Conservation (phyloP, 2,113 vertebrate genomes). For the Eonycteris spelaea region DNA sequence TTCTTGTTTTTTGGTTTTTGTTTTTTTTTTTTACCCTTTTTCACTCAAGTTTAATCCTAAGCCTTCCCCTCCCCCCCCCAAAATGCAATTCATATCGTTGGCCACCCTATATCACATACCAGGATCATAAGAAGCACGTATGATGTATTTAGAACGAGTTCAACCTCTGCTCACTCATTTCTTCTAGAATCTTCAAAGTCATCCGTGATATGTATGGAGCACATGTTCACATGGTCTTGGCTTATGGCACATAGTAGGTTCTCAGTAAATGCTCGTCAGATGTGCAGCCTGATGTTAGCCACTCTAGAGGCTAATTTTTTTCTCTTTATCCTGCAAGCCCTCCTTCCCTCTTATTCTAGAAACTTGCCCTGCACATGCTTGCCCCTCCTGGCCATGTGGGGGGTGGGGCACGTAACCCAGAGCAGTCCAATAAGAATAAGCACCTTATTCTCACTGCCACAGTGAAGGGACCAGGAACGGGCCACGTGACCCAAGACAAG, state of each 20-base stretch:
- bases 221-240: accelerated
- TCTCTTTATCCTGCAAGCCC: neutral
- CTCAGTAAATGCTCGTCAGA: neutral
- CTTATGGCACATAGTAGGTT: neutral
- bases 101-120: neutral
- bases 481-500: neutral
- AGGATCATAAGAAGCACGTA: neutral
- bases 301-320: neutral
- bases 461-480: too few species aligned
- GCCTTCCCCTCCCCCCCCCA: neutral
- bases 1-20: neutral
- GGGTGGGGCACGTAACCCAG: accelerated
- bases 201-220: accelerated
- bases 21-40: neutral
- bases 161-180: accelerated
- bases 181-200: neutral
- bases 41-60: neutral
- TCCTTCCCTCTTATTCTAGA: neutral
- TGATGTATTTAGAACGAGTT: neutral
- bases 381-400: accelerated
- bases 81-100: neutral
- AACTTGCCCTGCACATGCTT: neutral
- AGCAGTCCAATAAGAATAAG: neutral
- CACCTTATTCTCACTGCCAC: accelerated
- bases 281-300: too few species aligned